These are phyloP conservation scores for Platycnemis pennipes DNA, from an alignment of 2,888 invertebrate genomes.

Conservation along the genomic window DNA sequence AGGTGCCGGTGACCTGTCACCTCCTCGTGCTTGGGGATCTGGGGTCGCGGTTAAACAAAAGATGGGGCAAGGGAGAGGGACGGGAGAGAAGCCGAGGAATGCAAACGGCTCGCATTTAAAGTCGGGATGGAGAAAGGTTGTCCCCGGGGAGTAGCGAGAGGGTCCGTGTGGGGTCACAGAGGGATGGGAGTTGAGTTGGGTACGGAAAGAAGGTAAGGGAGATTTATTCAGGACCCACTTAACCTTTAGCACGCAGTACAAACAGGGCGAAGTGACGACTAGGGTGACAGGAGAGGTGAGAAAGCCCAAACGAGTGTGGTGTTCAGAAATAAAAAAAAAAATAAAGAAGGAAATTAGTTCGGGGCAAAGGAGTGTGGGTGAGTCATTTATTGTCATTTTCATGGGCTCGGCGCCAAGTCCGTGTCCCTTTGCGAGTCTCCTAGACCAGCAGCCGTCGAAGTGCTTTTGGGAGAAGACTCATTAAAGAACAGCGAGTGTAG, in stretches of 20 bases:
- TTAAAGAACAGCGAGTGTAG: too few relatives aligned
- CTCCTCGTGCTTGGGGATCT: not conserved
- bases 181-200: not conserved
- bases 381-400: not conserved
- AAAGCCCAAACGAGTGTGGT: not conserved
- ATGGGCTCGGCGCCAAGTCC: not conserved
- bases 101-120: not conserved
- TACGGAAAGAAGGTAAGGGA: not conserved
- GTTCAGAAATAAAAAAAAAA: not conserved
- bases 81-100: not conserved
- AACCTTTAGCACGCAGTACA: not conserved
- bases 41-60: conserved; percentile 6
- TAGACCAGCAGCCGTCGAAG: not conserved
- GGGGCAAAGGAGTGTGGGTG: not conserved
- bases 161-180: not conserved
- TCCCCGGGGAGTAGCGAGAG: not conserved
- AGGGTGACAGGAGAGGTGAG: not conserved
- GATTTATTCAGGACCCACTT: conserved; percentile 36
- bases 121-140: not conserved
- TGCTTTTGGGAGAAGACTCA: not conserved
- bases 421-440: not conserved
- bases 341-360: not conserved
- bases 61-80: not conserved
- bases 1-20: not conserved
- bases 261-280: not conserved